A percentile compares a stretch with the other conserved stretches of the same genome.
Evolutionary conservation across 2,797 vertebrate species (phyloP).

Genomic region (Acanthopagrus latus): DNA sequence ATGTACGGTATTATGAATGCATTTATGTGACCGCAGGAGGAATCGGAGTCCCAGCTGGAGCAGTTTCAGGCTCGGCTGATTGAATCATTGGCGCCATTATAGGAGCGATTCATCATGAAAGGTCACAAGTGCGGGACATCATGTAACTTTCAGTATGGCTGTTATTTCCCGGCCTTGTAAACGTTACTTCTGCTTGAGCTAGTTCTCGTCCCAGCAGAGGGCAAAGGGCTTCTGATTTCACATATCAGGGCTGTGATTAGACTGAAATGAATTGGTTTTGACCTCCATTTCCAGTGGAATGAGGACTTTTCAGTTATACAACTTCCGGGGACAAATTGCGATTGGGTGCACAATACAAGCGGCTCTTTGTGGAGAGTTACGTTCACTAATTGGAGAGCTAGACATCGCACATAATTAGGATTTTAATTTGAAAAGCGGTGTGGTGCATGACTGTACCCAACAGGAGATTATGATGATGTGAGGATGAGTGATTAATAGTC

Average conservation of each 20-base stretch:
- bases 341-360: constrained; percentile 5
- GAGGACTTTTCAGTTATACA: neutral
- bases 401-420: neutral
- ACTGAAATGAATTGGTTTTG: neutral
- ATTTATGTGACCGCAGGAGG: neutral
- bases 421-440: neutral
- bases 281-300: constrained; percentile 9
- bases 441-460: neutral
- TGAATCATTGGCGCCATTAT: constrained; percentile 11
- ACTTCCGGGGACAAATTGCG: neutral
- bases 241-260: neutral
- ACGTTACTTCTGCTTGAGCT: neutral
- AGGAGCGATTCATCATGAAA: constrained; percentile 19
- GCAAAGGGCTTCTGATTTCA: neutral
- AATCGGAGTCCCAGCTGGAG: neutral
- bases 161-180: neutral
- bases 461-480: neutral
- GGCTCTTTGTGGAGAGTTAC: constrained; percentile 7
- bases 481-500: neutral
- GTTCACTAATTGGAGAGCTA: constrained; percentile 17
- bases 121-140: constrained; percentile 8
- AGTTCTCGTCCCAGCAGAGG: neutral
- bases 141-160: neutral
- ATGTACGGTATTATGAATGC: neutral
- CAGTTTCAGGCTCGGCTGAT: constrained; percentile 32